Evolutionary conservation across 2,888 invertebrate species (phyloP), one percentile per base, ranked within the genome.

Genomic region (Acanthosepion lycidas): DNA sequence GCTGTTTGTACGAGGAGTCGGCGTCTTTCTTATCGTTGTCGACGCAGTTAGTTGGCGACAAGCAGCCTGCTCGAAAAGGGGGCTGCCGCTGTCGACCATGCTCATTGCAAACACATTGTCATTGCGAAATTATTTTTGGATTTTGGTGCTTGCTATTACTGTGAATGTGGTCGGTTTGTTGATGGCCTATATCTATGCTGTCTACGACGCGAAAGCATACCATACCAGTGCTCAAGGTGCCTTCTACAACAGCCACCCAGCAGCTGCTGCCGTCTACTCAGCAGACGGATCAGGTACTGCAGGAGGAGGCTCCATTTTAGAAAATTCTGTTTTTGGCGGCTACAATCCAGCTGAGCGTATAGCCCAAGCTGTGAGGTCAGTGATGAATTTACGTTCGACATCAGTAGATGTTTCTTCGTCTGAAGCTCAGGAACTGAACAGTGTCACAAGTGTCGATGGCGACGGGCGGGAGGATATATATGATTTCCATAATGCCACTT

Each of bases 151-250:
- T 53, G 94, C 94, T n/a, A 59, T 94, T 33, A 59, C 55, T 18
- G 53, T 94, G 42, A 94, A 94, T 26, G 94, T 94, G 59, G 59
- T 59, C 42, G 94, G 94, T 33, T 42, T 94, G 53, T 59, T 94
- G n/a, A 59, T 94, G 94, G 59, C 94, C 12, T 94, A 94, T 33
- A 94, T 94, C 55, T 94, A 94, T 94, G 94, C 94, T 28, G 94
- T 59, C 33, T 59, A 55, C 33, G 59, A 94, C 33, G n/a, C 55
- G 33, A 94, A 94, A 53, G 33, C 94, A 9, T 94, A 94, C 33
- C 94, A 53, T 23, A 59, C 94, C 23, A 51, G 28, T 49, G n/a
- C 78, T 78, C 78, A 78, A 59, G 53, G 94, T 94, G 94, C 59
- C 94, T 94, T 94, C 42, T 94, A 51, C 55, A 94, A 33, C n/a